phyloP scores from a whole-genome alignment of 2,797 vertebrate species.

The Sitta carolinensis region DNA sequence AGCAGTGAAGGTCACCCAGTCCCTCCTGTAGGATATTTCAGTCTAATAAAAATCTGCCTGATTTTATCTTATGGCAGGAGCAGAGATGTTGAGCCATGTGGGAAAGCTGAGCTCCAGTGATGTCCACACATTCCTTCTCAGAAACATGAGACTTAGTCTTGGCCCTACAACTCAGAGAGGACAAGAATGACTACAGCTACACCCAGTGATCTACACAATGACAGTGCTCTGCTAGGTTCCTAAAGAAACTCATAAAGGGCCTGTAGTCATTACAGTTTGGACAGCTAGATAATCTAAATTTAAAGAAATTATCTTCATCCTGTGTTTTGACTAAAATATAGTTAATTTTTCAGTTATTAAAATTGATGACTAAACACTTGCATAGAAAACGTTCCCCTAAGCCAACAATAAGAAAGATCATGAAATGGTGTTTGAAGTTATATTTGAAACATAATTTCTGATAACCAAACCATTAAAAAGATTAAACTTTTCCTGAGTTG shows the following conservation, averaged over 20 bases:
- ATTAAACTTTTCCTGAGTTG: not conserved
- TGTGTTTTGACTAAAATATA: not conserved
- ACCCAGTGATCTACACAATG: not conserved
- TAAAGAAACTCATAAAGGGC: not conserved
- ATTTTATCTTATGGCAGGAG: not conserved
- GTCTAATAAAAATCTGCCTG: not conserved
- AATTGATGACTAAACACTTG: not conserved
- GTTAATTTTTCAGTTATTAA: not conserved
- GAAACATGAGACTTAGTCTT: not conserved
- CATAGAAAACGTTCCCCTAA: not conserved
- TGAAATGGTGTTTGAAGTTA: not conserved
- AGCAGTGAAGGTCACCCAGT: not conserved
- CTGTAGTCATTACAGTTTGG: not conserved
- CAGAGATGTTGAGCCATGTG: not conserved
- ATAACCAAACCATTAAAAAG: not conserved
- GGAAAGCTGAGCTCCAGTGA: not conserved
- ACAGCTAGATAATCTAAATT: not conserved
- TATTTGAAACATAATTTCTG: not conserved
- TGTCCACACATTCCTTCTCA: not conserved
- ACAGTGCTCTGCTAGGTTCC: fast-evolving
- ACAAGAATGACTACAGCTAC: not conserved
- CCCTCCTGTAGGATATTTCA: not conserved
- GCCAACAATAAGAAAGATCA: not conserved
- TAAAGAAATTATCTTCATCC: not conserved
- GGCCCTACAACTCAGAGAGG: not conserved